These are phyloP conservation scores for Gracilinanus agilis DNA, from an alignment of 2,113 vertebrate genomes.

Conservation along the genomic window DNA sequence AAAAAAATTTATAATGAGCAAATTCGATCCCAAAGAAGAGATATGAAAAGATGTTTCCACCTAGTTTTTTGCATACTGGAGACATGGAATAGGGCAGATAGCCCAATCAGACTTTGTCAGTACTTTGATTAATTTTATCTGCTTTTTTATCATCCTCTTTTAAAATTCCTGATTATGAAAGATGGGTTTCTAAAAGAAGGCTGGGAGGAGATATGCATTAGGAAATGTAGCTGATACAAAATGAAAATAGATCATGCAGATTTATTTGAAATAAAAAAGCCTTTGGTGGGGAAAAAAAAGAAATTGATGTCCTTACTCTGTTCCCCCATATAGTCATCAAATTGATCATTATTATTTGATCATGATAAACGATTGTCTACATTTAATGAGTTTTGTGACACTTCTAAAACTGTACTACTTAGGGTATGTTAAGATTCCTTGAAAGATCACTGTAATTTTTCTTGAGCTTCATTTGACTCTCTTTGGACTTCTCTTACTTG, in stretches of 20 bases:
- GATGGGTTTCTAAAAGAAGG: not conserved
- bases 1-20: not conserved
- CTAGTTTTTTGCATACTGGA: not conserved
- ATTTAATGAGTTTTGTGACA: not conserved
- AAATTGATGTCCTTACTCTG: not conserved
- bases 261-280: not conserved
- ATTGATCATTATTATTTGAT: not conserved
- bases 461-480: conserved; percentile 26
- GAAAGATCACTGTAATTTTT: not conserved
- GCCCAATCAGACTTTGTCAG: not conserved
- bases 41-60: not conserved
- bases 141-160: not conserved
- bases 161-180: not conserved
- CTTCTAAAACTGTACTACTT: not conserved
- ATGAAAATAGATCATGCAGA: not conserved
- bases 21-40: not conserved
- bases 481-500: conserved; percentile 24
- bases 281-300: not conserved
- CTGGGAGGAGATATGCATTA: not conserved
- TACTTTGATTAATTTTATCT: not conserved
- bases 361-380: not conserved
- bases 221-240: not conserved
- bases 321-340: not conserved
- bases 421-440: not conserved
- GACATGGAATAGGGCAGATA: not conserved